These are phyloP conservation scores for Rhineura floridana DNA, from an alignment of 2,113 vertebrate genomes.

Conservation along the genomic window DNA sequence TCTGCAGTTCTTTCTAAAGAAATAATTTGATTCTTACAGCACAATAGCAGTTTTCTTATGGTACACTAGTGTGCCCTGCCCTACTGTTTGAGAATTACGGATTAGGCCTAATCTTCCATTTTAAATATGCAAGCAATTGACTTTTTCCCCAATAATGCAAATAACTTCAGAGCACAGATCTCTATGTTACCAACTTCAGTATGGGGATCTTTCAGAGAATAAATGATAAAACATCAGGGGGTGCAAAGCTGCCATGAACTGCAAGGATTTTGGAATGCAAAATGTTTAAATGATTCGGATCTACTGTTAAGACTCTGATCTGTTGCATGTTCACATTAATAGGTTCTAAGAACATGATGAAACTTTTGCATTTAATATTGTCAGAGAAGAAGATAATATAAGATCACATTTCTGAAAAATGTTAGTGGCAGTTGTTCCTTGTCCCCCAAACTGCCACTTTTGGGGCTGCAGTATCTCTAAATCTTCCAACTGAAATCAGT, in stretches of 20 bases:
- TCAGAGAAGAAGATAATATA: too few species aligned
- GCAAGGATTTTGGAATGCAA: not conserved
- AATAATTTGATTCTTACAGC: not conserved
- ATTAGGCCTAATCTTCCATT: not conserved
- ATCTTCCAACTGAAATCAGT: too few species aligned
- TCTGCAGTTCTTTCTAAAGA: not conserved
- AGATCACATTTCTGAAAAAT: too few species aligned
- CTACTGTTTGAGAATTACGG: not conserved
- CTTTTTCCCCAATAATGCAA: not conserved
- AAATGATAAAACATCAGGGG: not conserved
- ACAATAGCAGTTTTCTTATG: not conserved
- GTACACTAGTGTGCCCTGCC: not conserved
- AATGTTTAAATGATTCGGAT: not conserved
- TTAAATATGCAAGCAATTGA: not conserved
- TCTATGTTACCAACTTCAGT: not conserved
- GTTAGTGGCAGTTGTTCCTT: too few species aligned
- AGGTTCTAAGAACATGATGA: too few species aligned
- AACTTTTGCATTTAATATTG: too few species aligned
- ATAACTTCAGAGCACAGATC: not conserved
- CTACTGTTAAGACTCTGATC: not conserved
- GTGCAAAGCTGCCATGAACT: not conserved
- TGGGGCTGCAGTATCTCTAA: too few species aligned
- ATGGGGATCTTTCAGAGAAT: not conserved
- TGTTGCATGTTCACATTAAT: not conserved
- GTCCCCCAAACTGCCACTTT: too few species aligned